Base-by-base conservation (phyloP, 2,113 vertebrate species). In the Channa argus region DNA sequence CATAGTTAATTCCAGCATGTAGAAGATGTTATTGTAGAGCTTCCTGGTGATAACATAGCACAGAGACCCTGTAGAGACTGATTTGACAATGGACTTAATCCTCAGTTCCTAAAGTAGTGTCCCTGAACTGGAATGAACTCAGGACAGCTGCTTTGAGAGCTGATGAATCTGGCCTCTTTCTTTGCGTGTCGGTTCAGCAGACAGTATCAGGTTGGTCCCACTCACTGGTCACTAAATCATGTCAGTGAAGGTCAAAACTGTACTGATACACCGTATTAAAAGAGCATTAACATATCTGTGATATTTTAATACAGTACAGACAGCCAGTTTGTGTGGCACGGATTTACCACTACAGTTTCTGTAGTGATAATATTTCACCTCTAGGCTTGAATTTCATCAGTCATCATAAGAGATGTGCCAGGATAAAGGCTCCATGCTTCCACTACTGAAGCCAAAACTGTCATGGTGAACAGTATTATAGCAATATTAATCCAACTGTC, bases 191-290 rank as follows among this genome's bases (percentile, higher is more conserved):
- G 72, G 71, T 24, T 75, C 79, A 54, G 47, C 2, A 51, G 47
- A n/a, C 12, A 5, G 74, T 52, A 47, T 86, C 79, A 6, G 74
- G 68, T 86, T 67, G 71, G 68, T 73, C 54, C 58, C 81, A 86
- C 80, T 58, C 39, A 5, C 24, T 5, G 53, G 14, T 49, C 53
- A 46, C 65, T 60, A 56, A 79, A 75, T 53, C 1, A 2, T 52
- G 44, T 5, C 55, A 6, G 58, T 80, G 79, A 91, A 87, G 89
- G 87, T 91, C 81, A 49, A 5, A 12, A 1, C 1, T 6, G 59
- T 50, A 37, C 41, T 45, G 56, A 37, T 10, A 59, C 36, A 33
- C 59, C 2, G 43, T 39, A 58, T 86, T 64, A 70, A 49, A 67
- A 44, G 9, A 0, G 37, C 45, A 59, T 78, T 65, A 78, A 71